A percentile compares a stretch with the other conserved stretches of the same genome.
Evolutionary conservation across 2,797 vertebrate genomes (phyloP).

Genomic region (Smutsia gigantea): DNA sequence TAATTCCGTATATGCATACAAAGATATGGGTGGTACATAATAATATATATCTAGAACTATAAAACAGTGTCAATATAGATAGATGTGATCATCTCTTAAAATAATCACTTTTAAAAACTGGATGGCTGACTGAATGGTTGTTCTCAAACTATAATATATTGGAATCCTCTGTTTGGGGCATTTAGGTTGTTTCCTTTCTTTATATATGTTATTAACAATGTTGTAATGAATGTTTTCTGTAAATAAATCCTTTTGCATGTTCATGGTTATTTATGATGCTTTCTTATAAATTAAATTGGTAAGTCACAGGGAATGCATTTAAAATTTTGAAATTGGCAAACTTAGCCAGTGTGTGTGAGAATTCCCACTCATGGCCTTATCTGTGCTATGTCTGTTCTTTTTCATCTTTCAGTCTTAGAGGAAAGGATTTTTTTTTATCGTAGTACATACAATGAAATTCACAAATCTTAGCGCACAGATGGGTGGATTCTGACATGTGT

Average conservation of each 20-base stretch:
- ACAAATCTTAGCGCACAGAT: too few relatives aligned
- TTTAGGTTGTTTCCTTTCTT: not conserved
- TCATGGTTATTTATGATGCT: not conserved
- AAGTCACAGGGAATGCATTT: not conserved
- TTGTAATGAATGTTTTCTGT: conserved; percentile 18
- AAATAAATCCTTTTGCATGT: not conserved
- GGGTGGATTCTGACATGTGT: too few relatives aligned
- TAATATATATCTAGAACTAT: conserved; percentile 5
- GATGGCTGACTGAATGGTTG: not conserved
- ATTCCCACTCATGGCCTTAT: not conserved
- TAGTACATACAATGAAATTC: too few relatives aligned
- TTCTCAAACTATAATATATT: conserved; percentile 28
- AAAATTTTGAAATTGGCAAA: not conserved
- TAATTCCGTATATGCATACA: not conserved
- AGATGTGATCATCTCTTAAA: not conserved
- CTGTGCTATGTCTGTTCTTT: not conserved
- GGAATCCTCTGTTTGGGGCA: not conserved
- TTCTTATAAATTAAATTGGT: conserved; percentile 18
- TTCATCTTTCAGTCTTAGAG: conserved; percentile 21
- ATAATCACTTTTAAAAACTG: conserved; percentile 5
- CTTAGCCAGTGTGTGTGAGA: not conserved
- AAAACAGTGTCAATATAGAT: not conserved
- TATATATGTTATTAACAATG: conserved; percentile 25
- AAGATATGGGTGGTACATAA: not conserved
- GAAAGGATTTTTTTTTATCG: not conserved